phyloP scores from a whole-genome alignment of 1,140 invertebrate genomes.

The Procambarus virginalis region DNA sequence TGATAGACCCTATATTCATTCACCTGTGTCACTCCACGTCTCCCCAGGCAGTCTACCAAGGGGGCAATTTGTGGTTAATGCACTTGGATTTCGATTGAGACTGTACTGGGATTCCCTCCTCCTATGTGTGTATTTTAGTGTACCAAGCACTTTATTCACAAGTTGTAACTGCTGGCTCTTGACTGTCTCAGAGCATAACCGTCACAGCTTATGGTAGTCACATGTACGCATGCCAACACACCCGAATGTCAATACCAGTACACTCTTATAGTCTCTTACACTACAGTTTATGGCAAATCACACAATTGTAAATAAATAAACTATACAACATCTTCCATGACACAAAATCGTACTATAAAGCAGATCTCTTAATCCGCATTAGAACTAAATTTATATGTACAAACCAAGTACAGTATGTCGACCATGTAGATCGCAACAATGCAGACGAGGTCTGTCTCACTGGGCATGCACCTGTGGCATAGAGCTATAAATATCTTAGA shows the following conservation, averaged over 20 bases:
- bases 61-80: slow-evolving; percentile 40
- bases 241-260: slow-evolving; percentile 1
- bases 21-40: background rate
- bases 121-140: background rate
- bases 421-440: slow-evolving; percentile 32
- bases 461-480: slow-evolving; percentile 32
- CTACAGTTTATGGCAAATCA: slow-evolving; percentile 59
- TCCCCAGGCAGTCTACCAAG: background rate
- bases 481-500: slow-evolving; percentile 42
- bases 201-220: background rate
- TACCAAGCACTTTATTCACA: slow-evolving; percentile 16
- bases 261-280: slow-evolving; percentile 34
- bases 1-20: background rate
- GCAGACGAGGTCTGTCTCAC: slow-evolving; percentile 5
- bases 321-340: slow-evolving; percentile 60
- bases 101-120: slow-evolving; percentile 3
- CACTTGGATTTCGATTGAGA: slow-evolving; percentile 36
- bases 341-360: slow-evolving; percentile 46
- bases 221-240: background rate
- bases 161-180: slow-evolving; percentile 3
- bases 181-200: slow-evolving; percentile 13
- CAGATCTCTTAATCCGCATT: slow-evolving; percentile 35
- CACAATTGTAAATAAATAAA: slow-evolving; percentile 63
- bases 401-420: slow-evolving; percentile 14
- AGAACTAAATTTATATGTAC: slow-evolving; percentile 46